phyloP scores from a whole-genome alignment of 2,888 invertebrate genomes.

The Eudemis profundana region DNA sequence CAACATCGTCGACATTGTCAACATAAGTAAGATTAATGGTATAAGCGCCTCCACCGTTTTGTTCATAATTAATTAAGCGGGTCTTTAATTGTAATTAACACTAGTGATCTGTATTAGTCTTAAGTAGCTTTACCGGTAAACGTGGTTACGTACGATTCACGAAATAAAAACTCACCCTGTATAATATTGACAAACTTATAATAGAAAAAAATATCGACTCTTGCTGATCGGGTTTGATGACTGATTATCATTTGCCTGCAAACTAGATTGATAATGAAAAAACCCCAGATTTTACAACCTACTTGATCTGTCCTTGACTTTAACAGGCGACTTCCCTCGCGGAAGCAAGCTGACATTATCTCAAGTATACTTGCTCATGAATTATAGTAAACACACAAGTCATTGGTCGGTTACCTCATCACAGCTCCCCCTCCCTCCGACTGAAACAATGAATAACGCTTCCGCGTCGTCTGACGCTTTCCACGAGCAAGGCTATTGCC shows the following conservation, averaged over 20 bases:
- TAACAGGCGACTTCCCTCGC: constrained; percentile 6
- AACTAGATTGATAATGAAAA: neutral
- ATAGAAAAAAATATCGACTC: too few species aligned
- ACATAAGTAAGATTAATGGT: too few species aligned
- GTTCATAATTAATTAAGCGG: too few species aligned
- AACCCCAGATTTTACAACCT: neutral
- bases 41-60: too few species aligned
- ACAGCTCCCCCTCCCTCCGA: constrained; percentile 48
- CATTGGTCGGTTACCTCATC: constrained; percentile 43
- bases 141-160: too few species aligned
- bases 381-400: constrained; percentile 30
- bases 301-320: constrained; percentile 8
- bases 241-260: neutral
- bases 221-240: too few species aligned
- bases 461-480: constrained; percentile 78
- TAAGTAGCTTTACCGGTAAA: too few species aligned
- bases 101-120: too few species aligned
- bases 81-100: too few species aligned
- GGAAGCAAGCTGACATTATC: constrained; percentile 27
- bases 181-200: too few species aligned
- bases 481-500: constrained; percentile 81
- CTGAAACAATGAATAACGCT: constrained; percentile 76
- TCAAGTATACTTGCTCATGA: constrained; percentile 10
- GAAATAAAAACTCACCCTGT: too few species aligned
- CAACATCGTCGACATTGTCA: too few species aligned